phyloP scores from a whole-genome alignment of 1,140 invertebrate genomes.

The Spodoptera frugiperda region DNA sequence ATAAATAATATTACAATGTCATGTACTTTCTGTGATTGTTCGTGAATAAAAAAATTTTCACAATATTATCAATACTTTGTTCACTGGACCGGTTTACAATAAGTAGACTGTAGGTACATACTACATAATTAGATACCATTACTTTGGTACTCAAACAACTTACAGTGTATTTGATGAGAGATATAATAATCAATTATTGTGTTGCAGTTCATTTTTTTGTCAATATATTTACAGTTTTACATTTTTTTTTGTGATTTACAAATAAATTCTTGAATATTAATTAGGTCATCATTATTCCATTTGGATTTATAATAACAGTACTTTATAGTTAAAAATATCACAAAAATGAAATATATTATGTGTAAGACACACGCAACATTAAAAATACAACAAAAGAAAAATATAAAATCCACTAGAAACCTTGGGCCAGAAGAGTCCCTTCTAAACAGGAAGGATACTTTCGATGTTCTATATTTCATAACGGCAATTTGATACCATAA shows the following conservation, averaged over 20 bases:
- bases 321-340: constrained; percentile 87
- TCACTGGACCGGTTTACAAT: constrained; percentile 84
- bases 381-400: constrained; percentile 86
- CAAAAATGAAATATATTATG: constrained; percentile 87
- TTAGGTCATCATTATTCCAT: constrained; percentile 85
- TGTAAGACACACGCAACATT: constrained; percentile 86
- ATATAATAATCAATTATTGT: constrained; percentile 83
- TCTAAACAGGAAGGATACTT: constrained; percentile 87
- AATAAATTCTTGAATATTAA: constrained; percentile 86
- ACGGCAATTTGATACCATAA: constrained; percentile 85
- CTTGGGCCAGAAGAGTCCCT: constrained; percentile 84
- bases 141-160: constrained; percentile 82
- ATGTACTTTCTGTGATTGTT: constrained; percentile 86
- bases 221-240: constrained; percentile 87
- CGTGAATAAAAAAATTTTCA: constrained; percentile 86
- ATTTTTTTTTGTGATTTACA: constrained; percentile 86
- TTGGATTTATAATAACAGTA: constrained; percentile 86
- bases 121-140: constrained; percentile 82
- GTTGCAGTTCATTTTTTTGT: constrained; percentile 85
- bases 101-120: constrained; percentile 79
- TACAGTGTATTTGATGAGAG: constrained; percentile 84
- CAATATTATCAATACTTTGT: constrained; percentile 86
- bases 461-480: constrained; percentile 86
- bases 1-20: constrained; percentile 87
- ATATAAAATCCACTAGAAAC: constrained; percentile 86